Conservation (phyloP, 2,888 invertebrate genomes). For the Eristalis arbustorum region DNA sequence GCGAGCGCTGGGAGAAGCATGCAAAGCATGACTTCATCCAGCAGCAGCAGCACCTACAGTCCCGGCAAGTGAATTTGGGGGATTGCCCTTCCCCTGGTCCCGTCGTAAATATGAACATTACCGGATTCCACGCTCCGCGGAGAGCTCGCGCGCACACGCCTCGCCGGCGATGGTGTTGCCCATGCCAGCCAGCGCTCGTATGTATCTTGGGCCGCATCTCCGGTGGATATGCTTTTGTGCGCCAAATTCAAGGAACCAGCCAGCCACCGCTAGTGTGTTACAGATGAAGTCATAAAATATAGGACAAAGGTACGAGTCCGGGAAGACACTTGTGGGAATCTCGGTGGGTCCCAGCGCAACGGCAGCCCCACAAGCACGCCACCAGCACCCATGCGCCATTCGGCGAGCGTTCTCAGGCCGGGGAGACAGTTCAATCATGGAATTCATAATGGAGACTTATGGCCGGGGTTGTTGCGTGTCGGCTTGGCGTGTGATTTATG, state of each 20-base stretch:
- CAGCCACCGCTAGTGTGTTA: slow-evolving; percentile 53
- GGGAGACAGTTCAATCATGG: slow-evolving; percentile 67
- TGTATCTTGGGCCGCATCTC: slow-evolving; percentile 28
- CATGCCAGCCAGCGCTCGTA: slow-evolving; percentile 28
- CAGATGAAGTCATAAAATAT: slow-evolving; percentile 70
- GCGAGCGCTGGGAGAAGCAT: slow-evolving; percentile 38
- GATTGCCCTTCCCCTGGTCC: slow-evolving; percentile 19
- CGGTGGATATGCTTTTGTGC: slow-evolving; percentile 35
- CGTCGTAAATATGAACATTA: slow-evolving; percentile 45
- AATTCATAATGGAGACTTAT: slow-evolving; percentile 62
- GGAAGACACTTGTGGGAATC: slow-evolving; percentile 58
- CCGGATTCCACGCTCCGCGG: slow-evolving; percentile 35
- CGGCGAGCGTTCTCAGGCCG: slow-evolving; percentile 9
- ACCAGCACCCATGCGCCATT: neutral
- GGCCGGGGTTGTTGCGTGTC: slow-evolving; percentile 65
- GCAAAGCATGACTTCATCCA: slow-evolving; percentile 64
- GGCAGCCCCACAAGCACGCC: slow-evolving; percentile 3
- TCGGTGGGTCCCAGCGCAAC: slow-evolving; percentile 20
- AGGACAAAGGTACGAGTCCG: slow-evolving; percentile 59
- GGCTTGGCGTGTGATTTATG: slow-evolving; percentile 58
- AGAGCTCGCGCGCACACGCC: slow-evolving; percentile 4
- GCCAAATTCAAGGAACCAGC: slow-evolving; percentile 44
- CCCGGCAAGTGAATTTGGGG: slow-evolving; percentile 63
- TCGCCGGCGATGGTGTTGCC: slow-evolving; percentile 13
- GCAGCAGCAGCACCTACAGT: slow-evolving; percentile 10